Percentiles rank a stretch among this genome's conserved stretches.
These are phyloP conservation scores for Benitochromis conjunctus DNA, from an alignment of 2,113 vertebrate species.

Conservation along the genomic window DNA sequence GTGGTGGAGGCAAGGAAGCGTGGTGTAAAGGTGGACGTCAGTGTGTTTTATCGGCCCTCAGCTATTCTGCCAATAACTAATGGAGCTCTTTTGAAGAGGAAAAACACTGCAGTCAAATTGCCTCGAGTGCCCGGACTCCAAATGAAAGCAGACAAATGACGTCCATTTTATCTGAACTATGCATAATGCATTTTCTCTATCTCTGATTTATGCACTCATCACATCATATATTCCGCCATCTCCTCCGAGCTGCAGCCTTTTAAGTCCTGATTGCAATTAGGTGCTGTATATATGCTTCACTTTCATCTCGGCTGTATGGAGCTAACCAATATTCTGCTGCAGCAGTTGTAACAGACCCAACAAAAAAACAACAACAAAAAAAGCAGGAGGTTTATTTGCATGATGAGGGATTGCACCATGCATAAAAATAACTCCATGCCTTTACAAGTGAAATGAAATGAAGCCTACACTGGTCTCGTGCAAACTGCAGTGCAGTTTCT, in stretches of 20 bases:
- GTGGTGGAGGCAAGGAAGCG: conserved; percentile 16
- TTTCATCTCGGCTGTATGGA: conserved; percentile 16
- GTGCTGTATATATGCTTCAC: conserved; percentile 16
- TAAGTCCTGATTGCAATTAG: conserved; percentile 57
- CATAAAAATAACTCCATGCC: not conserved
- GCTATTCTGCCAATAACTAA: conserved; percentile 44
- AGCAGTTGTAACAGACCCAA: not conserved
- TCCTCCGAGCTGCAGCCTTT: conserved; percentile 38
- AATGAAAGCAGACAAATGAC: conserved; percentile 59
- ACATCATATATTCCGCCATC: conserved; percentile 41
- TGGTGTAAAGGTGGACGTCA: conserved; percentile 43
- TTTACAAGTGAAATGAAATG: not conserved
- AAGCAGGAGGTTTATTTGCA: conserved; percentile 1
- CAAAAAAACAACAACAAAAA: not conserved
- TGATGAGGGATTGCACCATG: not conserved
- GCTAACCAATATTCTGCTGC: conserved; percentile 1
- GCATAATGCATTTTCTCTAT: conserved; percentile 53
- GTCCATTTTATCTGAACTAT: conserved; percentile 49
- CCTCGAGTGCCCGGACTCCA: conserved; percentile 49
- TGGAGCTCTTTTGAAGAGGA: conserved; percentile 36
- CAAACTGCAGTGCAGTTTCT: not conserved
- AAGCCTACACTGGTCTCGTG: not conserved
- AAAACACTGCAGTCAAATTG: conserved; percentile 53
- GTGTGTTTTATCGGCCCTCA: conserved; percentile 47
- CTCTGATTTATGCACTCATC: conserved; percentile 51